Evolutionary conservation across 2,888 invertebrate species (phyloP), one percentile per base, ranked within the genome.

Genomic region (Pammene fasciana): DNA sequence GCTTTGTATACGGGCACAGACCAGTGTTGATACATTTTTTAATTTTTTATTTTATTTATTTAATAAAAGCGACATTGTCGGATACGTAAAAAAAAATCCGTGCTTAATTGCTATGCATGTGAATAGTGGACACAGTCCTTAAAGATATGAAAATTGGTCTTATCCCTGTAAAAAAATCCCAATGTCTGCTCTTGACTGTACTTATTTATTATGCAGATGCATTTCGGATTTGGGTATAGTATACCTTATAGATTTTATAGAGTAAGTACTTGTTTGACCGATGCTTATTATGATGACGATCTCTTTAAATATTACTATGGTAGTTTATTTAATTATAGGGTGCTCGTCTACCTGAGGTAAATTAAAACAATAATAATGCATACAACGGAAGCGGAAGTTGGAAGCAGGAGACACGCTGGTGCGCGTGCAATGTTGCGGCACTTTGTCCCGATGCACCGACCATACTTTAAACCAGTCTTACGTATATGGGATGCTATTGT

Each of bases 371-470:
- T 64, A 36, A 62, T 62, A 43, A 11, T 50, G 50, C 16, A 46
- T 36, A 60, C 18, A 61, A 67, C 55, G 71, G 68, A 73, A 76
- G 79, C 83, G 85, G 84, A 83, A 83, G 79, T 78, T 75, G 71
- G 71, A 70, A 54, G 76, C 76, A 78, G 83, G 85, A 82, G 83
- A 82, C 81, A 83, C 82, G 85, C 72, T 45, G 64, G 11, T 68
- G 64, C 56, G 45, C 74, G 79, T 73, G 79, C 86, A 75, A 72
- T 82, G 76, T 82, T 79, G 84, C 87, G 82, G 82, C 80, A 83
- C 85, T 26, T 26, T 77, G 77, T 81, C 81, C 85, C 82, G 83
- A 79, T 80, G 18, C 78, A 74, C 71, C 74, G 72, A 57, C 71
- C 66, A n/a, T 43, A 14, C 45, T 26, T 13, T 55, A 13, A n/a